phyloP scores from a whole-genome alignment of 2,797 vertebrate species.

The Sebastes taczanowskii region DNA sequence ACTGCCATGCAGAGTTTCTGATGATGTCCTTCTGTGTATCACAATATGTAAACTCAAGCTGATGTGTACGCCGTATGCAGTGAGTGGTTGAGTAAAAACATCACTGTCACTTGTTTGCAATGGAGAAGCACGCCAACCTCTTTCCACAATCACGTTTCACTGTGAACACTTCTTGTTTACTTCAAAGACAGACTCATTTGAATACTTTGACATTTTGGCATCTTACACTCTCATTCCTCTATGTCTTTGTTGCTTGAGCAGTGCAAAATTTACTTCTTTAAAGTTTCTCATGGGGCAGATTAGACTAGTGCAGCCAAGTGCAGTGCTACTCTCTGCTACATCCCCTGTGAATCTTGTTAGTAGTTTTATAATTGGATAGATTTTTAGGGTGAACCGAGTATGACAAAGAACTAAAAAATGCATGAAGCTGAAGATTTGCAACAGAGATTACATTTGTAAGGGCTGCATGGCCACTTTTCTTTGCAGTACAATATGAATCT shows the following conservation, averaged over 20 bases:
- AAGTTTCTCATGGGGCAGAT: constrained; percentile 29
- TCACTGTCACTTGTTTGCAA: not conserved
- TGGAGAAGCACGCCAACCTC: not conserved
- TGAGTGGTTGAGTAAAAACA: not conserved
- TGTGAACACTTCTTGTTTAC: not conserved
- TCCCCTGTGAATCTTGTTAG: constrained; percentile 16
- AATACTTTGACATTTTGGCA: not conserved
- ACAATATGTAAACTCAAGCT: not conserved
- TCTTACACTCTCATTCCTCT: not conserved
- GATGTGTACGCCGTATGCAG: not conserved
- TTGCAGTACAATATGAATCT: not conserved
- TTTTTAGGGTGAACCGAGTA: constrained; percentile 13
- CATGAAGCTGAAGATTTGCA: not conserved
- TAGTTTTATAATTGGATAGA: constrained; percentile 11
- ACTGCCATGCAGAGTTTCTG: not conserved
- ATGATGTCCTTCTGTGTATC: not conserved
- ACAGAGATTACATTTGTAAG: not conserved
- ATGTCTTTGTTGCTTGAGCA: not conserved
- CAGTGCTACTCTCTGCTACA: constrained; percentile 4
- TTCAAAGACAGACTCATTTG: not conserved
- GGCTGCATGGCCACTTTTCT: not conserved
- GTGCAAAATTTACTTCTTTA: constrained; percentile 5
- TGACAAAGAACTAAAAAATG: not conserved
- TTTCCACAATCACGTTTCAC: not conserved
- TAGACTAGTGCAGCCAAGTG: constrained; percentile 20